Evolutionary conservation across 2,113 vertebrate genomes (phyloP).

Genomic region (Diphyllodes magnificus): DNA sequence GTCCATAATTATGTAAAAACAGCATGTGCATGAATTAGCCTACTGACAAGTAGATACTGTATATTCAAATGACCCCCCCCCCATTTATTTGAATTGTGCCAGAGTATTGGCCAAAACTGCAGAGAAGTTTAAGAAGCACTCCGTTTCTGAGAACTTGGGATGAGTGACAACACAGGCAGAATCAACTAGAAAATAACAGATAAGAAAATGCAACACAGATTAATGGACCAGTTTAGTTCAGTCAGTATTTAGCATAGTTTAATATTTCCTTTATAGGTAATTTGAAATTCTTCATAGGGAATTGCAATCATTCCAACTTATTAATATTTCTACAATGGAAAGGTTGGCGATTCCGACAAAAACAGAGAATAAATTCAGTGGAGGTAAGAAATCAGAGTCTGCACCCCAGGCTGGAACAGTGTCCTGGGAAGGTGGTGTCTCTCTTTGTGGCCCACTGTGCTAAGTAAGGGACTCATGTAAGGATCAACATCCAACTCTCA

Average conservation of each 20-base stretch:
- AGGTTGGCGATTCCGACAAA: neutral
- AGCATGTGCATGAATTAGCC: neutral
- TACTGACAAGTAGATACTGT: neutral
- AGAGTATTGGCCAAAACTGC: neutral
- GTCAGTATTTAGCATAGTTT: neutral
- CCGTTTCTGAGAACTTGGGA: neutral
- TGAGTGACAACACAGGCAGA: neutral
- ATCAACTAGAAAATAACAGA: neutral
- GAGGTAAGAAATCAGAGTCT: neutral
- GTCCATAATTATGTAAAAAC: neutral
- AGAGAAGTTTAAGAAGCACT: neutral
- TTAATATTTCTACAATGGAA: neutral
- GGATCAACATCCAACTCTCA: neutral
- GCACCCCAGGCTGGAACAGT: neutral
- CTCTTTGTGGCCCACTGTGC: neutral
- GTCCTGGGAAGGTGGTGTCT: neutral
- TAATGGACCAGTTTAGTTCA: neutral
- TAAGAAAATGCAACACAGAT: neutral
- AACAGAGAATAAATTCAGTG: neutral
- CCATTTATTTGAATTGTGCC: neutral
- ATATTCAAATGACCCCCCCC: neutral
- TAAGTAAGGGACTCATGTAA: accelerated
- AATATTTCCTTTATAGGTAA: neutral
- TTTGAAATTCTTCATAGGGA: neutral
- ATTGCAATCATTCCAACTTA: neutral